A percentile compares a stretch with the other conserved stretches of the same genome.
These are phyloP conservation scores for Psittacus erithacus DNA, from an alignment of 2,113 vertebrate genomes.

Conservation along the genomic window DNA sequence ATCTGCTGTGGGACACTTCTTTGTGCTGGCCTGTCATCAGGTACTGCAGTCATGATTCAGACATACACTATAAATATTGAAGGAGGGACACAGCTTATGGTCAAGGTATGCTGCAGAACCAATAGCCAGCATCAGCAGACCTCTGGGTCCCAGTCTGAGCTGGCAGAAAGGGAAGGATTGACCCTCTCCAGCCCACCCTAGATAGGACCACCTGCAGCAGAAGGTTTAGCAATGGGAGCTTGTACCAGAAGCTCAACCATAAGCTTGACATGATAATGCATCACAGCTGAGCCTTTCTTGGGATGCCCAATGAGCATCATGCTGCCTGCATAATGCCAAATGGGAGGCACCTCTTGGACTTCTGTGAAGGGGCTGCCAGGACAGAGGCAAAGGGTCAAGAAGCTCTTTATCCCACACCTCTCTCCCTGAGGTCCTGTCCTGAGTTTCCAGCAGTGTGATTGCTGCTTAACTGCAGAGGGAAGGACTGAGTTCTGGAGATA, in stretches of 20 bases:
- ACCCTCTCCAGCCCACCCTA: background rate
- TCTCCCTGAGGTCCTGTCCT: background rate
- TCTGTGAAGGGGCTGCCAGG: background rate
- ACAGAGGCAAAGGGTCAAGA: background rate
- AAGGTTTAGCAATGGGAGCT: background rate
- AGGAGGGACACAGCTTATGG: background rate
- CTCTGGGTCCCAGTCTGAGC: background rate
- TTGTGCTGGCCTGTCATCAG: background rate
- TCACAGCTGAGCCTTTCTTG: background rate
- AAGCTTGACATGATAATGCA: background rate
- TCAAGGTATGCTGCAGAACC: background rate
- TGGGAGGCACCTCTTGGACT: rapidly evolving
- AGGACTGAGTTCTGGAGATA: background rate
- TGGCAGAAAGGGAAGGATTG: background rate
- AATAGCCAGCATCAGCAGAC: rapidly evolving
- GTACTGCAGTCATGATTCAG: background rate
- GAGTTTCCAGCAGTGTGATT: background rate
- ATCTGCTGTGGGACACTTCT: background rate
- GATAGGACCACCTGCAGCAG: rapidly evolving
- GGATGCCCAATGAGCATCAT: rapidly evolving
- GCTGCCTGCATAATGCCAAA: rapidly evolving
- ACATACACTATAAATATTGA: background rate
- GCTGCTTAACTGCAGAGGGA: background rate
- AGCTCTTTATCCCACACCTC: background rate
- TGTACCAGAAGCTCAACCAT: rapidly evolving